Evolutionary conservation across 1,140 invertebrate genomes (phyloP), one percentile per base, ranked within the genome.

Genomic region (Pogonomyrmex californicus): DNA sequence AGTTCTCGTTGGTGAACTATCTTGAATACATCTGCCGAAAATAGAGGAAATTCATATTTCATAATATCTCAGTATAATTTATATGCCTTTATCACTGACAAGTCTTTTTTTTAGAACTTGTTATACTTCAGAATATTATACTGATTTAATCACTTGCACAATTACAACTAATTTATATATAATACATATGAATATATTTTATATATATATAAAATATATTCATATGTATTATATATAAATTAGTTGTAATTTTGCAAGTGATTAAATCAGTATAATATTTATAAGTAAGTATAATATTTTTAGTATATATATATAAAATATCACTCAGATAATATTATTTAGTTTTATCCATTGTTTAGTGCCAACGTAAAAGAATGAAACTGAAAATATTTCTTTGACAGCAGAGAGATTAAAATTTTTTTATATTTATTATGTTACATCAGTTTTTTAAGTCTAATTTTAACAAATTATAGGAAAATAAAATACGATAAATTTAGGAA

Each of bases 1-100:
- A 88, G 89, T 90, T 81, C 54, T 65, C 70, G 85, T 82, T 81
- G 75, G 75, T 87, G 70, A 87, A 77, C 56, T 90, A 90, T 86
- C 86, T 85, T 12, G 79, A 71, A 63, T 49, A 44, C 49, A 77
- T 89, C 86, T 81, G 58, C 10, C 38, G n/a, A 41, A 33, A 77
- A 66, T 33, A 23, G 71, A n/a, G 33, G 49, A 86, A 86, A 51
- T 2, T 83, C n/a, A 44, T 30, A 36, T 4, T 33, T 6, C 38
- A 41, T 60, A 83, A 73, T 82, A 38, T 75, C 47, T 7, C 41
- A 3, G 7, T 71, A 58, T 60, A 73, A 73, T 38, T 23, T 71
- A 5, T n/a, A 47, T 9, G 41, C 1, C 54, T 49, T 75, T 44
- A 36, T 49, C n/a, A n/a, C 30, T 58, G 30, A 41, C 6, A 14